A percentile compares a stretch with the other conserved stretches of the same genome.
These are phyloP conservation scores for Aphelenchoides fujianensis DNA, from an alignment of 1,140 invertebrate genomes.

Conservation along the genomic window DNA sequence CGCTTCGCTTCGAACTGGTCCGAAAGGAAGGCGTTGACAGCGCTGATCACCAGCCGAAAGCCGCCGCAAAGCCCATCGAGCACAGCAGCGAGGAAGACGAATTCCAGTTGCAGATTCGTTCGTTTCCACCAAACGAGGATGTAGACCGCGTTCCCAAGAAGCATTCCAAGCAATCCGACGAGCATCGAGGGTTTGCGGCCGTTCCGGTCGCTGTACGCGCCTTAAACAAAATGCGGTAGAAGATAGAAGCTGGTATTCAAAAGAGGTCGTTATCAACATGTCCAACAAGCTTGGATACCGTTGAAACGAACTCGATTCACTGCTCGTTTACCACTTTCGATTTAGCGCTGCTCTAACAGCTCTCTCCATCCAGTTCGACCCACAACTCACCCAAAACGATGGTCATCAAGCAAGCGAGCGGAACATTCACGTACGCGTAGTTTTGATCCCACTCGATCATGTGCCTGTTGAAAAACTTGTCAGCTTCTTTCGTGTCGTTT, in stretches of 20 bases:
- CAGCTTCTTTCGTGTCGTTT: slow-evolving; percentile 18
- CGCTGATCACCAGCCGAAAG: slow-evolving; percentile 26
- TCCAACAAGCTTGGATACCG: no score
- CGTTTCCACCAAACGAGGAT: slow-evolving; percentile 28
- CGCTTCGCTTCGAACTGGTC: slow-evolving; percentile 33
- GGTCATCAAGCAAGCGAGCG: slow-evolving; percentile 24
- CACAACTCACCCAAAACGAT: slow-evolving; percentile 15
- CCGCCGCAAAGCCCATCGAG: slow-evolving; percentile 23
- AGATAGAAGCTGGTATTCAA: no score
- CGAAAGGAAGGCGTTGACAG: slow-evolving; percentile 30
- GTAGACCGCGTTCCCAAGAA: slow-evolving; percentile 27
- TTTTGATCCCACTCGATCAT: slow-evolving; percentile 36
- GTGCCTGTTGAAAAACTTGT: slow-evolving; percentile 31
- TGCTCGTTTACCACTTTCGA: no score
- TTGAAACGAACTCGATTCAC: no score
- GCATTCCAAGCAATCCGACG: slow-evolving; percentile 21
- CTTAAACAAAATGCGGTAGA: slow-evolving; percentile 15
- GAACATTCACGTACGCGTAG: slow-evolving; percentile 29
- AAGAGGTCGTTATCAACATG: no score
- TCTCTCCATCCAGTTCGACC: background rate
- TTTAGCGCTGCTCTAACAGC: no score
- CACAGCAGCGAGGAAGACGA: slow-evolving; percentile 24
- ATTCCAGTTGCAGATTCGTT: slow-evolving; percentile 26
- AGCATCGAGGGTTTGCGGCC: slow-evolving; percentile 29
- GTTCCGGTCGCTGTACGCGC: slow-evolving; percentile 30